These are phyloP conservation scores for Anas capensis DNA, from an alignment of 2,797 vertebrate species.

Conservation along the genomic window DNA sequence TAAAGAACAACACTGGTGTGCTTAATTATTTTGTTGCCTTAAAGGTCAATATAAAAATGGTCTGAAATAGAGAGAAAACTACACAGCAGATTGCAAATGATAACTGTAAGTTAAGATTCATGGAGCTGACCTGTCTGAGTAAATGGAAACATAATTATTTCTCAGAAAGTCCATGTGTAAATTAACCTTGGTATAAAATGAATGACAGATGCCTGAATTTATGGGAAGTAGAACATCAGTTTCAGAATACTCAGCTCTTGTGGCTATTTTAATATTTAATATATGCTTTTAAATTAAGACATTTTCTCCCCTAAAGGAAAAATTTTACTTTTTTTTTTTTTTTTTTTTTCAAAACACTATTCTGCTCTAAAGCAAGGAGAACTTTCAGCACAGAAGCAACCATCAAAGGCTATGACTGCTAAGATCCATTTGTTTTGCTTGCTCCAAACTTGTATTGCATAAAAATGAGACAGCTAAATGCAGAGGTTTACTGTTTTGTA, in stretches of 20 bases:
- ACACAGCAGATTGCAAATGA: neutral
- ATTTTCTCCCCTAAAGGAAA: neutral
- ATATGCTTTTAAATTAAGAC: neutral
- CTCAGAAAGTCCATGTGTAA: neutral
- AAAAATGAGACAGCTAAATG: conserved; percentile 36
- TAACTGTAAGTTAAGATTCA: neutral
- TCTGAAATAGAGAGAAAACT: conserved; percentile 9
- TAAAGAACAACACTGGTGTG: neutral
- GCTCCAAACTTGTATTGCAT: conserved; percentile 2
- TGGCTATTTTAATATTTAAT: neutral
- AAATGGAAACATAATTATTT: conserved; percentile 46
- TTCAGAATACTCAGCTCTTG: neutral
- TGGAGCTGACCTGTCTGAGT: neutral
- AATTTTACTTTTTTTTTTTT: too few relatives aligned
- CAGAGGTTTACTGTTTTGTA: neutral
- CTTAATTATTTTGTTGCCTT: conserved; percentile 31
- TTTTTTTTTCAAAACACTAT: neutral
- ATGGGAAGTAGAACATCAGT: neutral
- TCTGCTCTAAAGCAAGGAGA: neutral
- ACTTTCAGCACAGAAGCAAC: neutral
- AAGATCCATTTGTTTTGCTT: conserved; percentile 34
- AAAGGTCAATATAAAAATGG: conserved; percentile 37
- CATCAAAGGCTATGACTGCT: neutral
- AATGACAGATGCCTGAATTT: neutral
- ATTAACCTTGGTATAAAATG: conserved; percentile 17